Evolutionary conservation across 2,113 vertebrate genomes (phyloP).

Genomic region (Ictidomys tridecemlineatus): DNA sequence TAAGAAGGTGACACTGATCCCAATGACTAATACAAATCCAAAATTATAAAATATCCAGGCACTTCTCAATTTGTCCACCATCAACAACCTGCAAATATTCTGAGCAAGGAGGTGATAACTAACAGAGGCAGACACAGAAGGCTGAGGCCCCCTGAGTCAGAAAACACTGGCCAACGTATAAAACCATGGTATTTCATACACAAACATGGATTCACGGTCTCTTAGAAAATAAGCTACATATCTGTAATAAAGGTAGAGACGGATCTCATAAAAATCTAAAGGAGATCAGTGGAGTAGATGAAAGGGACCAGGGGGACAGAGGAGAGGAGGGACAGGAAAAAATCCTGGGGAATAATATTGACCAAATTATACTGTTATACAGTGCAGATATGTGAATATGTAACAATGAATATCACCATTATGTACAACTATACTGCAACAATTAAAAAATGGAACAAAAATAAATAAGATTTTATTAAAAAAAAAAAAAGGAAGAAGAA

Average conservation of each 20-base stretch:
- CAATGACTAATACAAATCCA: not conserved
- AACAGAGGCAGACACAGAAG: constrained; percentile 11
- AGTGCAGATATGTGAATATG: too few species aligned
- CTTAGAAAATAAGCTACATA: not conserved
- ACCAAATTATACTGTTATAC: too few species aligned
- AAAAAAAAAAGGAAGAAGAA: not conserved
- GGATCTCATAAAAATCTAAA: too few species aligned
- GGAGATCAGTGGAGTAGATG: too few species aligned
- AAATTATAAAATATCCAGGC: not conserved
- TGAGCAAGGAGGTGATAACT: not conserved
- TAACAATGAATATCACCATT: too few species aligned
- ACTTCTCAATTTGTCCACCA: not conserved
- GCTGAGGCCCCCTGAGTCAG: not conserved
- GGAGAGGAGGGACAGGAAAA: too few species aligned
- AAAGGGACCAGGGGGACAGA: too few species aligned
- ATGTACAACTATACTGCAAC: too few species aligned
- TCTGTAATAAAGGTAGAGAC: too few species aligned
- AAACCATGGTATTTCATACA: not conserved
- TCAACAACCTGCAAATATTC: not conserved
- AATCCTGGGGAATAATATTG: too few species aligned
- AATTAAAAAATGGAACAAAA: too few species aligned
- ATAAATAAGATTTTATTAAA: too few species aligned
- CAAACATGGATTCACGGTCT: not conserved
- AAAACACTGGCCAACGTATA: not conserved
- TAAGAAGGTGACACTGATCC: not conserved